Conservation (phyloP, 2,797 vertebrate species). For the Loris lydekkerianus region DNA sequence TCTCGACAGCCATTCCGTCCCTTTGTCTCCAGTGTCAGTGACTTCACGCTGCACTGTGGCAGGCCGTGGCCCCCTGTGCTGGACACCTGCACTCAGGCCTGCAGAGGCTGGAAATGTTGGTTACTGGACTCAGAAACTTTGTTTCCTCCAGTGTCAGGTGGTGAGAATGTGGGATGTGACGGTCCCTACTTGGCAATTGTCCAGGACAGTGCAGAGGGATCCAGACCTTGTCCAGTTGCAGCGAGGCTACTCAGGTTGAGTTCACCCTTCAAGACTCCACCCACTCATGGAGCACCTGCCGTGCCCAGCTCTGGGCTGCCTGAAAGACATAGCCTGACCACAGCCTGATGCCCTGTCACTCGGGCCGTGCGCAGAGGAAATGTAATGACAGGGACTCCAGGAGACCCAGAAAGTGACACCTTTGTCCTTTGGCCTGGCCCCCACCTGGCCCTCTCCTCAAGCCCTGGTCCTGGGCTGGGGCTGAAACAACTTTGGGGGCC, state of each 20-base stretch:
- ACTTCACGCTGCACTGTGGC: neutral
- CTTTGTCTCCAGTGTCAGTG: neutral
- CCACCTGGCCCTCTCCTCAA: neutral
- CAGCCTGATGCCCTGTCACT: neutral
- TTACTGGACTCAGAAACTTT: neutral
- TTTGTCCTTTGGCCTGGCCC: accelerated
- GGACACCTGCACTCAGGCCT: accelerated
- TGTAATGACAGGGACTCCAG: accelerated
- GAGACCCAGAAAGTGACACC: neutral
- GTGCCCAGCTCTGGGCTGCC: neutral
- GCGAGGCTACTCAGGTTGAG: too few species aligned
- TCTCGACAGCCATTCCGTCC: accelerated
- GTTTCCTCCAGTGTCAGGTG: neutral
- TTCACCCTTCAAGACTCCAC: accelerated
- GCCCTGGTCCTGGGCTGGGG: accelerated
- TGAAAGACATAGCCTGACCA: neutral
- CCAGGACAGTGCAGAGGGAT: accelerated
- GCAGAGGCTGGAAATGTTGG: accelerated
- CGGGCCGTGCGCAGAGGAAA: neutral
- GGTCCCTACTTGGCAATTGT: neutral
- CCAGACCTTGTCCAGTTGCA: neutral
- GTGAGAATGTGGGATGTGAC: neutral
- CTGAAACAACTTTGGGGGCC: neutral
- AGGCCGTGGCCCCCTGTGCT: accelerated
- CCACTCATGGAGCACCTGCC: accelerated